These are phyloP conservation scores for Elanus axillaris DNA, from an alignment of 2,113 vertebrate genomes.

Conservation along the genomic window DNA sequence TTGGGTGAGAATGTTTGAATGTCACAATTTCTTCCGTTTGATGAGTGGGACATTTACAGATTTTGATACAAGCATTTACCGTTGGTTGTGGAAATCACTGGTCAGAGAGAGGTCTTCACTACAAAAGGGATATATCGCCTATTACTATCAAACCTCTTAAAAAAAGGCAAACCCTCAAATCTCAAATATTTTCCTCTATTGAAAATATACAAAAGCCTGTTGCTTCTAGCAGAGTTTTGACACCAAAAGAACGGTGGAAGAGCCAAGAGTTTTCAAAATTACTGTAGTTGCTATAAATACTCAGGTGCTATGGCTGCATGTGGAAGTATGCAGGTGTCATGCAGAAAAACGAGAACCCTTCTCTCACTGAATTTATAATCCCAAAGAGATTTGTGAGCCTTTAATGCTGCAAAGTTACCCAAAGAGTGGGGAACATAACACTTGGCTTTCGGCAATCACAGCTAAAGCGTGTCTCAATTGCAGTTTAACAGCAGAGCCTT, in stretches of 20 bases:
- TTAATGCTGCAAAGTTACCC: not conserved
- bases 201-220: not conserved
- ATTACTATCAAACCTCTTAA: not conserved
- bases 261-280: not conserved
- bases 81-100: not conserved
- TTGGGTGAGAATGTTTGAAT: not conserved
- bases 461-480: rapidly evolving
- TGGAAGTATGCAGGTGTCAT: not conserved
- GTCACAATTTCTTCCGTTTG: not conserved
- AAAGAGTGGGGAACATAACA: rapidly evolving
- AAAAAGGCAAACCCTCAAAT: not conserved
- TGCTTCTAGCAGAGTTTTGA: not conserved
- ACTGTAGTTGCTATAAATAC: not conserved
- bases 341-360: not conserved
- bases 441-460: not conserved
- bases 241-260: not conserved
- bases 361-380: not conserved
- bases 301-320: not conserved
- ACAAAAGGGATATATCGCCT: not conserved
- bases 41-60: not conserved
- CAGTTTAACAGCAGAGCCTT: not conserved
- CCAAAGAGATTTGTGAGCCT: not conserved
- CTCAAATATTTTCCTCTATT: not conserved
- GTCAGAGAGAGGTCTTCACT: not conserved
- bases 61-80: not conserved